Evolutionary conservation across 2,888 invertebrate species (phyloP).

Genomic region (Lysandra coridon): DNA sequence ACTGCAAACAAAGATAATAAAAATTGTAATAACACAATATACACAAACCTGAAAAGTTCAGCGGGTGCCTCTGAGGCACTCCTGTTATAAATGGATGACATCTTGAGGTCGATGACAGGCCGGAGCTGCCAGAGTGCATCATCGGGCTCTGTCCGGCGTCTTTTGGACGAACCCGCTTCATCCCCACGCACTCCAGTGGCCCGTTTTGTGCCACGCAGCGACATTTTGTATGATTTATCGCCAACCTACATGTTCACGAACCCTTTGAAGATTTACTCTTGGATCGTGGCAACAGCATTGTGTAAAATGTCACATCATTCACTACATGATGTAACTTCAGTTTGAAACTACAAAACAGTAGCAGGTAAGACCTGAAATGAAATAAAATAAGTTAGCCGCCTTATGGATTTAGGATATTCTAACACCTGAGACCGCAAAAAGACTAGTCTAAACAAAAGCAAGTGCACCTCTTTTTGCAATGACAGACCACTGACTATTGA

Average conservation of each 20-base stretch:
- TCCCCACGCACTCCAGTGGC: constrained; percentile 68
- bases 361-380: constrained; percentile 60
- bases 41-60: constrained; percentile 86
- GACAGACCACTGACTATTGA: neutral
- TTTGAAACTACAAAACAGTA: constrained; percentile 51
- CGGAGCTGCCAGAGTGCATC: constrained; percentile 88
- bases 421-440: neutral
- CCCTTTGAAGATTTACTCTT: constrained; percentile 72
- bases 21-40: constrained; percentile 33
- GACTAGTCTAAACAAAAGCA: constrained; percentile 9
- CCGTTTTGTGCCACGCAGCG: constrained; percentile 76
- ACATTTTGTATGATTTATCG: constrained; percentile 62
- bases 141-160: constrained; percentile 71
- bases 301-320: constrained; percentile 75
- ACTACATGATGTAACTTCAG: constrained; percentile 72
- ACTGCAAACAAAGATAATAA: constrained; percentile 28
- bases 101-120: constrained; percentile 91
- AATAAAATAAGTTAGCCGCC: constrained; percentile 29
- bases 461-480: neutral
- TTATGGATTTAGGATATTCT: neutral
- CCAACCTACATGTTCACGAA: constrained; percentile 77
- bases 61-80: constrained; percentile 91
- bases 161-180: constrained; percentile 69
- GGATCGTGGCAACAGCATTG: constrained; percentile 73
- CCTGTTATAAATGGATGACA: constrained; percentile 93